Conservation (phyloP, 2,797 vertebrate genomes). For the Calcarius lapponicus region DNA sequence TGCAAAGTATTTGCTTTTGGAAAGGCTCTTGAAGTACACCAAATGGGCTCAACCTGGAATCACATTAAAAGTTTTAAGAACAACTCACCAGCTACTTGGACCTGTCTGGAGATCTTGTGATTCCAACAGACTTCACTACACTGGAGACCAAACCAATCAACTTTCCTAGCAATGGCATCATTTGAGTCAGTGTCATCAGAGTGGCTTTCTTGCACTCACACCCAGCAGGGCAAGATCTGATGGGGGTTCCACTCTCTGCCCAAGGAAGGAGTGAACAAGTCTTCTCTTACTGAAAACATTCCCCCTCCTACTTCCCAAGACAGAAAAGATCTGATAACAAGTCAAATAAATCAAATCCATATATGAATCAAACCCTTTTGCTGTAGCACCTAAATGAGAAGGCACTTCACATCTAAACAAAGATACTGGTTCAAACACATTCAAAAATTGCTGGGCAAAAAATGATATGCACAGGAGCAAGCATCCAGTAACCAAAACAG, state of each 20-base stretch:
- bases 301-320: background rate
- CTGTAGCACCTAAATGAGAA: slow-evolving; percentile 39
- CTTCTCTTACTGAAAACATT: background rate
- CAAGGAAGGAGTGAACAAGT: background rate
- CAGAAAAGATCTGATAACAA: background rate
- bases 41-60: background rate
- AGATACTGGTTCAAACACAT: background rate
- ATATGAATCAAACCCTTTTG: background rate
- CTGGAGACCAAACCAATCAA: background rate
- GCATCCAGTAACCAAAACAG: background rate
- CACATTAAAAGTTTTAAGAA: background rate
- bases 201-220: background rate
- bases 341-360: background rate
- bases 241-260: background rate
- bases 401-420: slow-evolving; percentile 18
- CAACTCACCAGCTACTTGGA: background rate
- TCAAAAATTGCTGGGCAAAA: background rate
- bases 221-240: background rate
- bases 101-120: background rate
- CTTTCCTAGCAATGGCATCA: background rate
- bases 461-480: background rate
- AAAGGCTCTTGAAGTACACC: background rate
- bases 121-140: background rate
- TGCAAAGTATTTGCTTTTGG: background rate
- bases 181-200: background rate